These are phyloP conservation scores for Ptilorrhoa leucosticta DNA, from an alignment of 2,113 vertebrate species.

Conservation along the genomic window DNA sequence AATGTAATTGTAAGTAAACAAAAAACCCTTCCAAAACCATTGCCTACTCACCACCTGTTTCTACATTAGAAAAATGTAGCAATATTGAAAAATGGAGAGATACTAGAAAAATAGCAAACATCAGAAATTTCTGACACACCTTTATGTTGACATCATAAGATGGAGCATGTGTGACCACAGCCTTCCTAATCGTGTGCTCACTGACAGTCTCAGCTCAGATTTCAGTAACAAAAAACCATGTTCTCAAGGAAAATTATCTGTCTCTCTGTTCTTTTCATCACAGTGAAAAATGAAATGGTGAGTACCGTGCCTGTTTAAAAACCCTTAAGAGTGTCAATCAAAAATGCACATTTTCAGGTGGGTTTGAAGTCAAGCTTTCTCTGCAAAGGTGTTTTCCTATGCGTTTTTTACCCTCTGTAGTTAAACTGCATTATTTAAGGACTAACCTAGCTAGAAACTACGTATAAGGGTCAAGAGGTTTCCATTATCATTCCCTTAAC, in stretches of 20 bases:
- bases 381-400: not conserved
- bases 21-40: not conserved
- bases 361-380: not conserved
- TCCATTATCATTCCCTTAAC: not conserved
- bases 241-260: not conserved
- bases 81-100: not conserved
- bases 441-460: not conserved
- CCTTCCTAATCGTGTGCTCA: not conserved
- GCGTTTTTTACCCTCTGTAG: accelerated
- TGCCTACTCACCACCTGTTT: not conserved
- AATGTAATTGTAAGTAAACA: not conserved
- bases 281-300: not conserved
- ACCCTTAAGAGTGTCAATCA: not conserved
- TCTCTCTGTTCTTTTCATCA: not conserved
- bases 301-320: not conserved
- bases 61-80: not conserved
- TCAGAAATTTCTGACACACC: not conserved
- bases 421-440: not conserved
- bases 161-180: not conserved
- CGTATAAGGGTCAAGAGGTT: not conserved
- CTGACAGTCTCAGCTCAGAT: not conserved
- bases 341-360: not conserved
- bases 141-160: not conserved
- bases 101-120: not conserved
- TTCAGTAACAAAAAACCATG: accelerated